Base-by-base conservation (phyloP, 2,113 vertebrate genomes). In the Cinclus cinclus region DNA sequence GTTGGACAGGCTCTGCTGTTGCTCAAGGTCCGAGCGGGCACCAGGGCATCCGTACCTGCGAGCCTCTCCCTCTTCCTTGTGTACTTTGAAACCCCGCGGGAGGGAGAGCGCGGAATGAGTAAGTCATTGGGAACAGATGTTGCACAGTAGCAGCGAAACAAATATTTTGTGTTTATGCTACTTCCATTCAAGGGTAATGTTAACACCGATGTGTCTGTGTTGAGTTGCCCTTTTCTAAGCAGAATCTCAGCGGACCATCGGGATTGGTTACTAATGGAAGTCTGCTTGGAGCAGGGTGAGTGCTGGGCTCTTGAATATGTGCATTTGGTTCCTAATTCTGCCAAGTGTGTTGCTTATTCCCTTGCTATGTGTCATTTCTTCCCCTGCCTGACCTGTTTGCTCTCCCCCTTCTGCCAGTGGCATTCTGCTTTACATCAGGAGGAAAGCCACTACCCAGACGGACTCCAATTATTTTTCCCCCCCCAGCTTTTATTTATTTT, bases 121-220 rank as follows among this genome's bases (percentile, higher is more conserved):
- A 83, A 89, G 90, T 71, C 86, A 37, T 37, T 2, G 15, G 50
- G 90, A 95, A 71, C 92, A 97, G 95, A 95, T 97, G 95, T 93
- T 93, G 94, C 92, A 94, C 93, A 92, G 93, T 81, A 95, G 93
- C 93, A 89, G 92, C 1, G 93, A 96, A 95, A 96, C 92, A 97
- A 97, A 95, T 95, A 96, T 96, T 96, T 96, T 86, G 86, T 96
- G 67, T 96, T 97, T 96, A 17, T 78, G 73, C 86, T 75, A 6
- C 62, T 92, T 82, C 52, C 56, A 49, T 88, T 81, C 44, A 15
- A 75, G 88, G 92, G 86, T 81, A 68, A 49, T 35, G 71, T 70
- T 88, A 67, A 67, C 83, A 70, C 65, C 17, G 3, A 17, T 7
- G 74, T 3, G 8, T 91, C 87, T 91, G 74, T 52, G 95, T 89